Base-by-base conservation (phyloP, 2,797 vertebrate genomes). In the Rhincodon typus region DNA sequence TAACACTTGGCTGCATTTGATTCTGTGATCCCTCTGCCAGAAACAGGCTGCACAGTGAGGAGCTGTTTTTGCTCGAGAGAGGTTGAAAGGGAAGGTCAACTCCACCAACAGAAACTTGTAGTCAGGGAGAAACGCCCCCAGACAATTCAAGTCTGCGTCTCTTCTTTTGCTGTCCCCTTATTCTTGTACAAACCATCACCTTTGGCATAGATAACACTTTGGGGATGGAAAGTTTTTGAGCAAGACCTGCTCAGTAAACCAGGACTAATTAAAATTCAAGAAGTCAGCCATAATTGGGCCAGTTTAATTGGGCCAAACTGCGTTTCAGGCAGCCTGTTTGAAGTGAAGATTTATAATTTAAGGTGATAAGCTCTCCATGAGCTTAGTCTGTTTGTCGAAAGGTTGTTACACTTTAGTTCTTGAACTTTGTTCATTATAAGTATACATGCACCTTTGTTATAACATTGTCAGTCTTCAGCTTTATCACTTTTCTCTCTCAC, bases 1-100 rank as follows among this genome's bases (percentile, higher is more conserved):
- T 74, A 94, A 94, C 27, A 94, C 69, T 27, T 74, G 25, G 46
- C 27, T 53, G 69, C 42, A 94, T 74, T 27, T 19, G 12, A 4
- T 74, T 74, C 94, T 53, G 67, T 93, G 90, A 93, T 93, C 90
- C n/a, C 62, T 93, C 62, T 67, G 62, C 21, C 67, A 17, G 57
- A 38, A 38, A 91, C 17, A 38, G 53, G 57, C 88, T 38, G 62
- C 62, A 10, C 90, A 93, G 90, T 25, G 62, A 21, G n/a, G 5
- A 69, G n/a, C n/a, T 93, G 42, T 25, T 93, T 69, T n/a, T 93
- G 90, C 21, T 38, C 38, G 90, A 42, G 87, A 34, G 90, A 38
- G 90, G 66, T 27, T 34, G 62, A 38, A 42, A 42, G 90, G 62
- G 62, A 10, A 38, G 90, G 62, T 69, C 62, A 93, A 17, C 62